Evolutionary conservation across 1,140 invertebrate genomes (phyloP).

Genomic region (Diploscapter pachys): DNA sequence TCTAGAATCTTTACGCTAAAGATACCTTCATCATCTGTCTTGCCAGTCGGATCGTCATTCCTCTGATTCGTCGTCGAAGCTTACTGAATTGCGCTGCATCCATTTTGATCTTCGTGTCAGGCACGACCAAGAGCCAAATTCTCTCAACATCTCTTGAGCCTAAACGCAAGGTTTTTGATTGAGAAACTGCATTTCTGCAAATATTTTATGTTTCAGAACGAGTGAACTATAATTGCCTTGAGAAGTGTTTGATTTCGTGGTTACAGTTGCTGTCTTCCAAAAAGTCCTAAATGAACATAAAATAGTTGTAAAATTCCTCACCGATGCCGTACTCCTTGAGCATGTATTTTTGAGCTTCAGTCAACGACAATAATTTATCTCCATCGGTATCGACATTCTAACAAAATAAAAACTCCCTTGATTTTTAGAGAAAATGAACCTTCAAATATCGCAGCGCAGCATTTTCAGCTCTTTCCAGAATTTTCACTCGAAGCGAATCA

Average conservation of each 20-base stretch:
- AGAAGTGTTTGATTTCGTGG: too few species aligned
- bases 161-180: not conserved
- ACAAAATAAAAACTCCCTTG: not conserved
- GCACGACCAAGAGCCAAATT: slow-evolving; percentile 52
- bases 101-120: slow-evolving; percentile 45
- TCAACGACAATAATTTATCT: slow-evolving; percentile 50
- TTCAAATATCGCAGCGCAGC: slow-evolving; percentile 53
- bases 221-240: slow-evolving; percentile 24
- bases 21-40: slow-evolving; percentile 58
- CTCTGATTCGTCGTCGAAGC: slow-evolving; percentile 46
- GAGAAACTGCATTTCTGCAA: not conserved
- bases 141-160: slow-evolving; percentile 58
- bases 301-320: slow-evolving; percentile 2
- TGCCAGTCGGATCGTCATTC: slow-evolving; percentile 57
- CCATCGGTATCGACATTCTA: slow-evolving; percentile 53
- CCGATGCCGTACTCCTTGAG: slow-evolving; percentile 55
- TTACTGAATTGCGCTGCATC: slow-evolving; percentile 53
- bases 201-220: not conserved
- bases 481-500: slow-evolving; percentile 53
- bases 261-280: too few species aligned
- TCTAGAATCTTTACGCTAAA: not conserved
- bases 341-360: slow-evolving; percentile 54
- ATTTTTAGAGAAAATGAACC: slow-evolving; percentile 22
- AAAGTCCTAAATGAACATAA: too few species aligned
- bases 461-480: slow-evolving; percentile 57